Evolutionary conservation across 1,140 invertebrate species (phyloP).

Genomic region (Cherax quadricarinatus): DNA sequence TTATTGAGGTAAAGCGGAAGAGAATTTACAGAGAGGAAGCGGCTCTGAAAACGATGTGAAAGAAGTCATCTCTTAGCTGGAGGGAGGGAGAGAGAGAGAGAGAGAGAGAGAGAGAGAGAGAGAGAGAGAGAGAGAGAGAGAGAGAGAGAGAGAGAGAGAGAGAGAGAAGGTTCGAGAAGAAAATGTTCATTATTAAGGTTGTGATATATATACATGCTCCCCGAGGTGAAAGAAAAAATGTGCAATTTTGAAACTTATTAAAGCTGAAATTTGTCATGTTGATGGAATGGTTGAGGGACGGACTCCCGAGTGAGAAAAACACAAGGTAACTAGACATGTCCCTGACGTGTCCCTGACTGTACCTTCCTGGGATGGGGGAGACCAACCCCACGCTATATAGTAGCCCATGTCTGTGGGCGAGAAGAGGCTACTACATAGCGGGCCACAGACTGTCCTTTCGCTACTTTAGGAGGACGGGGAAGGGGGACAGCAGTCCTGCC

Average conservation of each 20-base stretch:
- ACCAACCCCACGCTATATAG: background rate
- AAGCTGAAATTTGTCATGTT: background rate
- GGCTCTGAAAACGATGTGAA: background rate
- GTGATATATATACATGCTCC: background rate
- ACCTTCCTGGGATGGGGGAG: background rate
- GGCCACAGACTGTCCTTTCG: too few relatives aligned
- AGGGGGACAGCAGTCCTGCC: too few relatives aligned
- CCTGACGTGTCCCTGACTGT: background rate
- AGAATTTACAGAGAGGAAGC: background rate
- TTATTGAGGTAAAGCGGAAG: background rate
- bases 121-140: background rate
- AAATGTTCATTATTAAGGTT: background rate
- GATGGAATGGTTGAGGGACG: background rate
- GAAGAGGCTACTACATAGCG: too few relatives aligned
- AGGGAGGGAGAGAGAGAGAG: background rate
- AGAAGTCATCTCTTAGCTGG: too few relatives aligned
- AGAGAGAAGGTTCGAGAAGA: background rate
- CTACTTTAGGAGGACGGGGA: too few relatives aligned
- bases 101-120: background rate
- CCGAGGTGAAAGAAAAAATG: background rate
- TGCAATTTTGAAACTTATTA: slow-evolving; percentile 13
- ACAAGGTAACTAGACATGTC: background rate
- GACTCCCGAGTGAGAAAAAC: background rate
- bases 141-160: background rate
- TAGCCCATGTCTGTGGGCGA: too few relatives aligned